A percentile compares a stretch with the other conserved stretches of the same genome.
Evolutionary conservation across 2,113 vertebrate species (phyloP).

Genomic region (Motacilla alba): DNA sequence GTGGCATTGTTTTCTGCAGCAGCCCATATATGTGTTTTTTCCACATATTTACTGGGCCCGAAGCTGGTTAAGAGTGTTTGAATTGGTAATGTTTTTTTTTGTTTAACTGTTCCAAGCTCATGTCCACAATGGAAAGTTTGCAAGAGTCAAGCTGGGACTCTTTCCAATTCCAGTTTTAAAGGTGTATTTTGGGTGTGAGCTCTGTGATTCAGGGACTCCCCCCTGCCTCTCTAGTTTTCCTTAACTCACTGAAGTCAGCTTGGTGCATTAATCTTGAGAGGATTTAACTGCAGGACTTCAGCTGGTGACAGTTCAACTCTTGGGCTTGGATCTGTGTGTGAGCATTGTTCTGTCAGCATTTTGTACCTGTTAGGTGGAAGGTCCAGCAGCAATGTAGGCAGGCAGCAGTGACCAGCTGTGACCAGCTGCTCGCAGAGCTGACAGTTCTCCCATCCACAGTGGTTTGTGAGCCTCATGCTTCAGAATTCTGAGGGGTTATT

Average conservation of each 20-base stretch:
- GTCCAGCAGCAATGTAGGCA: neutral
- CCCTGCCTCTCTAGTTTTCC: neutral
- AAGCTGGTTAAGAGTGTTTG: neutral
- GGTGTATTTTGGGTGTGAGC: rapidly evolving
- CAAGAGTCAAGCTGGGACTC: neutral
- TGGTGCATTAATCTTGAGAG: neutral
- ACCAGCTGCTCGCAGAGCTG: neutral
- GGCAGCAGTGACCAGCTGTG: neutral
- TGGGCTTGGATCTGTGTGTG: neutral
- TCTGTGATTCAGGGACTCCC: neutral
- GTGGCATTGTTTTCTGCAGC: neutral
- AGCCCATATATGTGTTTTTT: neutral
- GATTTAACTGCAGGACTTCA: neutral
- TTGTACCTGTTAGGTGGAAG: neutral
- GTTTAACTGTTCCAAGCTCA: neutral
- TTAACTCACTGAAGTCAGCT: neutral
- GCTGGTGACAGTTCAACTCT: neutral
- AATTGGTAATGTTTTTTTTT: neutral
- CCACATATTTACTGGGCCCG: neutral
- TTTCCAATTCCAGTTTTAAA: neutral
- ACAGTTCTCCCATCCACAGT: neutral
- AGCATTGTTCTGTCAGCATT: neutral
- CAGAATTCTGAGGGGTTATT: conserved; percentile 33
- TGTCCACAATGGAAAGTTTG: neutral
- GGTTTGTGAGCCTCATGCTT: neutral